These are phyloP conservation scores for Hiodon tergisus DNA, from an alignment of 2,113 vertebrate genomes.

Conservation along the genomic window DNA sequence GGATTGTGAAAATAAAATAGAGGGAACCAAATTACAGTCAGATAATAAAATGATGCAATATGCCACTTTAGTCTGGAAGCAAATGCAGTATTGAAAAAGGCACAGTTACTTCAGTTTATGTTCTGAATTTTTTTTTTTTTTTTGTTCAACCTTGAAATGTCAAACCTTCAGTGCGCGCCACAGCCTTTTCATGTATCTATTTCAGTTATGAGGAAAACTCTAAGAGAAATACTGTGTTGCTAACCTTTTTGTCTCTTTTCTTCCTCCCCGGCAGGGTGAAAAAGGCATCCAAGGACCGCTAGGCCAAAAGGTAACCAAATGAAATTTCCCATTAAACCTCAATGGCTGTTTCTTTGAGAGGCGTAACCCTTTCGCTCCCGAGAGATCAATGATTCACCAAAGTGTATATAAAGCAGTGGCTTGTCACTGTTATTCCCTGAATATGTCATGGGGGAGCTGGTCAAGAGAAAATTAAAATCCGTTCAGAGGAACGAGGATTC, in stretches of 20 bases:
- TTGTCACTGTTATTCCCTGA: neutral
- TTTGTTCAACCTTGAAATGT: neutral
- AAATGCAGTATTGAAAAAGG: neutral
- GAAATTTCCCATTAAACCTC: neutral
- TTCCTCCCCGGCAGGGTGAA: constrained; percentile 63
- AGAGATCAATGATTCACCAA: neutral
- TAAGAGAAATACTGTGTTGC: too few species aligned
- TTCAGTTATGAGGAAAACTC: neutral
- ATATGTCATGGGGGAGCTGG: neutral
- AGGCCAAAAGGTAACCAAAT: constrained; percentile 73
- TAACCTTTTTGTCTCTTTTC: constrained; percentile 25
- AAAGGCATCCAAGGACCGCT: constrained; percentile 65
- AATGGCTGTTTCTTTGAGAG: neutral
- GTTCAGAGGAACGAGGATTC: neutral
- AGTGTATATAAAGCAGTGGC: too few species aligned
- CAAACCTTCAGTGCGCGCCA: neutral
- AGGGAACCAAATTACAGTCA: neutral
- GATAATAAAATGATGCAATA: neutral
- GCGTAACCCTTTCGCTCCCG: neutral
- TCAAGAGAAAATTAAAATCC: too few species aligned
- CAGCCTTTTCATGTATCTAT: constrained; percentile 4
- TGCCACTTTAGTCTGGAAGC: neutral
- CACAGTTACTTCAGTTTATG: neutral
- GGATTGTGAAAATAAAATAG: neutral
- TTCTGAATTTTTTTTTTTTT: neutral